Percentiles rank a stretch among this genome's conserved stretches.
Evolutionary conservation across 2,888 invertebrate genomes (phyloP).

Genomic region (Idaea straminata): DNA sequence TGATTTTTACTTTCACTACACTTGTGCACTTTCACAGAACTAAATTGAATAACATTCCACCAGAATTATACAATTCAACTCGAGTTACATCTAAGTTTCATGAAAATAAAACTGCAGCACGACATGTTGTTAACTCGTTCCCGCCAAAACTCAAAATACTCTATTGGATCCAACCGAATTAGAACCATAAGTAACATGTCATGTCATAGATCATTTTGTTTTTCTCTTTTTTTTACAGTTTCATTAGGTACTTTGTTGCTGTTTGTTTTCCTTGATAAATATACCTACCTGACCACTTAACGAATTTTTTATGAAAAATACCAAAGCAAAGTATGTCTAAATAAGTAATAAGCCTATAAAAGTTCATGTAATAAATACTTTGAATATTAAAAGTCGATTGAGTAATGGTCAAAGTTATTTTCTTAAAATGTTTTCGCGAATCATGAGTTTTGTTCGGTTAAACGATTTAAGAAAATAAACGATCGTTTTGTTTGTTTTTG

Average conservation of each 20-base stretch:
- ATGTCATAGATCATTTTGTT: too few species aligned
- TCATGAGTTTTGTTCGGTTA: not conserved
- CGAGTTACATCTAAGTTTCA: too few species aligned
- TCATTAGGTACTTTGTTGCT: not conserved
- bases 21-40: too few species aligned
- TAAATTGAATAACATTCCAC: too few species aligned
- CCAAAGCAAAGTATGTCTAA: not conserved
- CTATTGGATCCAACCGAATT: slow-evolving; percentile 14
- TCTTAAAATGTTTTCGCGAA: not conserved
- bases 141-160: too few species aligned
- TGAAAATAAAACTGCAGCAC: too few species aligned
- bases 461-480: slow-evolving; percentile 13
- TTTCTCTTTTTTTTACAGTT: not conserved
- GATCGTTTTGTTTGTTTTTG: not conserved
- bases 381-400: not conserved
- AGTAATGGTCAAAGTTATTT: not conserved
- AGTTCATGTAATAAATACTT: not conserved
- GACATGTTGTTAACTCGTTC: too few species aligned
- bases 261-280: not conserved
- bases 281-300: not conserved
- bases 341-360: not conserved
- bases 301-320: not conserved
- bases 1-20: too few species aligned
- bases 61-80: too few species aligned
- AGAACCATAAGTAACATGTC: slow-evolving; percentile 7